These are phyloP conservation scores for Sarotherodon lohbergeri DNA, from an alignment of 2,113 vertebrate genomes.

Conservation along the genomic window DNA sequence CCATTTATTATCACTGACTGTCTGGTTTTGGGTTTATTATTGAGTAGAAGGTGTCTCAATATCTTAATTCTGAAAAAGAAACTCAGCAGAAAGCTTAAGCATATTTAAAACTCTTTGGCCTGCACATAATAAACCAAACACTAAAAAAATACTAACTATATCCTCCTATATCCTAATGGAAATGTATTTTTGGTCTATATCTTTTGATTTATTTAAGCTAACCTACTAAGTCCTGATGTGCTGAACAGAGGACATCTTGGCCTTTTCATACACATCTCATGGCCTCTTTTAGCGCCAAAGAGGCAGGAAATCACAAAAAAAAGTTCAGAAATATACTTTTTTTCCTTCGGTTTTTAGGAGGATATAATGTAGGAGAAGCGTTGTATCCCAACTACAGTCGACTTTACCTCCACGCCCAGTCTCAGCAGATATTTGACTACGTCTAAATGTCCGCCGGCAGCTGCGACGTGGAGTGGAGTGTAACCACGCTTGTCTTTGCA, in stretches of 20 bases:
- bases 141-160: background rate
- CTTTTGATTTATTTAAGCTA: background rate
- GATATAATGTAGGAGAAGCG: background rate
- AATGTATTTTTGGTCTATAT: background rate
- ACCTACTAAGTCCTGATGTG: background rate
- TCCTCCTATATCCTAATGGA: background rate
- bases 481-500: constrained; percentile 91
- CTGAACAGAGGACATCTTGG: background rate
- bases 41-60: background rate
- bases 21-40: background rate
- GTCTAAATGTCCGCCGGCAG: constrained; percentile 85
- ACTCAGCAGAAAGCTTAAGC: background rate
- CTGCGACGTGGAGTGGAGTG: constrained; percentile 88
- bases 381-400: background rate
- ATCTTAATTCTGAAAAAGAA: background rate
- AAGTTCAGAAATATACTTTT: background rate
- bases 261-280: background rate
- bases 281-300: background rate
- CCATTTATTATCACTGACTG: background rate
- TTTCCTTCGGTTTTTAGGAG: background rate
- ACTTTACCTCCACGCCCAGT: constrained; percentile 83
- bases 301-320: background rate
- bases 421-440: constrained; percentile 85
- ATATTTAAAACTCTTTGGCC: background rate
- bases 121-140: background rate